Conservation (phyloP, 2,113 vertebrate genomes). For the Sciurus niger region DNA sequence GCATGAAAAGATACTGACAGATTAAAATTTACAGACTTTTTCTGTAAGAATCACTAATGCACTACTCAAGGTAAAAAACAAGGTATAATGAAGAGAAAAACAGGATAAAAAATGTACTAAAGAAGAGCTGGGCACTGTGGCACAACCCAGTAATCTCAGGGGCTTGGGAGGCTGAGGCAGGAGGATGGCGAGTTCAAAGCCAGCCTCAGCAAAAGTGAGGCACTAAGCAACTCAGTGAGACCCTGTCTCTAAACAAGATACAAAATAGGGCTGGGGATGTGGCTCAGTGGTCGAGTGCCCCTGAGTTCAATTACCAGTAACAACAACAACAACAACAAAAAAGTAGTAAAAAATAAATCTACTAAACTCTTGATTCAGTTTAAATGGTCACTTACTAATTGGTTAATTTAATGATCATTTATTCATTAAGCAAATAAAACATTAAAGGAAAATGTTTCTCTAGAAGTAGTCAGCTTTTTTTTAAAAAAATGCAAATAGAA, state of each 20-base stretch:
- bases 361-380: not conserved
- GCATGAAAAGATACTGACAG: not conserved
- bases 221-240: too few species aligned
- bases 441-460: not conserved
- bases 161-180: too few species aligned
- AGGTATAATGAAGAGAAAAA: not conserved
- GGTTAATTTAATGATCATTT: too few species aligned
- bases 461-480: slow-evolving; percentile 23
- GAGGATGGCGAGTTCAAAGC: too few species aligned
- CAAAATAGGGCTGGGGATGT: too few species aligned
- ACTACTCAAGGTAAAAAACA: not conserved
- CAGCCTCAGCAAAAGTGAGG: too few species aligned
- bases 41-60: not conserved
- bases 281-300: too few species aligned
- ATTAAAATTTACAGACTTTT: not conserved
- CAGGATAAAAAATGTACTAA: not conserved
- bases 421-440: not conserved
- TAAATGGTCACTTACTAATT: not conserved
- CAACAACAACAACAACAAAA: not conserved
- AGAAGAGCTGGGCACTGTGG: not conserved
- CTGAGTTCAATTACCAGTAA: too few species aligned
- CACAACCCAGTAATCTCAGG: too few species aligned
- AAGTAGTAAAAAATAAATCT: not conserved
- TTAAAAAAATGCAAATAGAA: not conserved
- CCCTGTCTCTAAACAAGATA: too few species aligned